Base-by-base conservation (phyloP, 2,797 vertebrate species). In the Neopelma chrysocephalum region DNA sequence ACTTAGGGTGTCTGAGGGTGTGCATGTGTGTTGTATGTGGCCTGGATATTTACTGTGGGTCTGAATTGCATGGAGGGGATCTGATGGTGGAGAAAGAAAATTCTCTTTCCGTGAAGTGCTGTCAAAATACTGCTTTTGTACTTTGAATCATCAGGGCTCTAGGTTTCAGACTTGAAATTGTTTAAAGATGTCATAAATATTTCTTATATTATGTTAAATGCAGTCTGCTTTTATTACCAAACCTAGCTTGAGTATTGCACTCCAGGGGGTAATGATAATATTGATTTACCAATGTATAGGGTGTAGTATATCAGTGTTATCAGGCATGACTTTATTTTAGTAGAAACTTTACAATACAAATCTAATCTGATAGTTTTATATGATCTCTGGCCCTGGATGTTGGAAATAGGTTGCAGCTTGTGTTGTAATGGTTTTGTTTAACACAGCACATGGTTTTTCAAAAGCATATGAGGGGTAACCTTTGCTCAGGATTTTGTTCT, bases 171-270 rank as follows among this genome's bases (percentile, higher is more conserved):
- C 69, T 76, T 69, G 40, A 71, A 82, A 38, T 90, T 69, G 68
- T 90, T 95, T 94, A 87, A 96, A 87, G 93, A 95, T 48, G 31
- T 76, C 29, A 71, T 96, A 87, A 94, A 96, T 90, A 94, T 90
- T 94, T 93, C 60, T 73, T 75, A 54, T 82, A 47, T 60, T 85
- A 45, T 86, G 64, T 87, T 90, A 89, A 95, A 89, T 40, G 36
- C 58, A 36, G 26, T 94, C 92, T 90, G 77, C 68, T 93, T 82
- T 83, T 93, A 88, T 96, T 72, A 48, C 38, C 56, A 78, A 66
- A 31, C 13, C 13, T 80, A 65, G 62, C 51, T 83, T 77, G 62
- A 72, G 32, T 62, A 60, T 47, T 43, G 60, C n/a, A 34, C 94
- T 92, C 90, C 12, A 50, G 72, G 48, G 92, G 36, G 72, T 80